Percentiles rank a stretch among this genome's conserved stretches.
phyloP scores from a whole-genome alignment of 1,140 invertebrate genomes.

The Drosophila sechellia region DNA sequence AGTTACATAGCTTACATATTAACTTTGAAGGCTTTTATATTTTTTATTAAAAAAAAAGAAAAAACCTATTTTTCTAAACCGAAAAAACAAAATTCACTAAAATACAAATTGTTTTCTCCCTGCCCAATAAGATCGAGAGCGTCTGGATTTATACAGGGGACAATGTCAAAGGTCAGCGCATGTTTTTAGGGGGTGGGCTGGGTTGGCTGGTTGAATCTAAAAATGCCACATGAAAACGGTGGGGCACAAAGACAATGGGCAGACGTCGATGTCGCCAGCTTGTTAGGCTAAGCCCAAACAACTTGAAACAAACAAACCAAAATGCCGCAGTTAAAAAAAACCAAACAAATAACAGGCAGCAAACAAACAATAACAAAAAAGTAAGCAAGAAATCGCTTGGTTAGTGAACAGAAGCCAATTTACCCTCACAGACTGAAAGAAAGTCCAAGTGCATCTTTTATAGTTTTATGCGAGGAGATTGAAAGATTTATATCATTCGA shows the following conservation, averaged over 20 bases:
- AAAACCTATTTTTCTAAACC: neutral
- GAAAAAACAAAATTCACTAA: neutral
- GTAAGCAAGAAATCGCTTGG: constrained; percentile 18
- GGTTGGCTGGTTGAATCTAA: constrained; percentile 69
- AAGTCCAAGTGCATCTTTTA: constrained; percentile 1
- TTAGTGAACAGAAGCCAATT: constrained; percentile 34
- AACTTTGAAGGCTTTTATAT: too few relatives aligned
- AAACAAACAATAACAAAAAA: constrained; percentile 50
- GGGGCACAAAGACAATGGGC: constrained; percentile 64
- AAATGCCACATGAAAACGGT: constrained; percentile 59
- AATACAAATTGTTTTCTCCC: neutral
- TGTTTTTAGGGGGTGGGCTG: constrained; percentile 58
- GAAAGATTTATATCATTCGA: constrained; percentile 4
- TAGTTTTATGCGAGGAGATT: constrained; percentile 4
- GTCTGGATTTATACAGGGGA: constrained; percentile 6
- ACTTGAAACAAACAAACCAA: constrained; percentile 72
- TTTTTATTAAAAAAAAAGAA: neutral
- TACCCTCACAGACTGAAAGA: constrained; percentile 28
- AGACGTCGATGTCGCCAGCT: constrained; percentile 70
- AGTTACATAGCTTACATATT: too few relatives aligned
- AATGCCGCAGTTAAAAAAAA: constrained; percentile 59
- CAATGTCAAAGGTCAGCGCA: constrained; percentile 76
- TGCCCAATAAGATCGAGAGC: constrained; percentile 12
- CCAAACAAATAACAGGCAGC: constrained; percentile 42
- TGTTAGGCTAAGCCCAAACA: constrained; percentile 63